Evolutionary conservation across 1,140 invertebrate species (phyloP).

Genomic region (Aphaenogaster floridana): DNA sequence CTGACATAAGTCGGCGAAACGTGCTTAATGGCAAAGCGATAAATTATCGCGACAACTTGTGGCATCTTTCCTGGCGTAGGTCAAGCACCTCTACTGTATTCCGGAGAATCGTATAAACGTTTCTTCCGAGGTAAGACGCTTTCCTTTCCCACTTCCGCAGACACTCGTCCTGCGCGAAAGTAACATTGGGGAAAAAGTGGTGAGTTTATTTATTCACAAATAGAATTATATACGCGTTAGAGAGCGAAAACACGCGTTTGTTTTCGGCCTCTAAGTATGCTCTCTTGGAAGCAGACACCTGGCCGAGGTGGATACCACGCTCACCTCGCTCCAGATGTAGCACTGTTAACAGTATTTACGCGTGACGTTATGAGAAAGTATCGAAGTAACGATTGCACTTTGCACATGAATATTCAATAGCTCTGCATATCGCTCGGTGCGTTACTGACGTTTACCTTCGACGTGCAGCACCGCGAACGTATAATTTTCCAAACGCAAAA

Average conservation of each 20-base stretch:
- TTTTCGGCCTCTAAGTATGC: neutral
- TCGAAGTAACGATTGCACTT: constrained; percentile 37
- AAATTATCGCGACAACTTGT: constrained; percentile 14
- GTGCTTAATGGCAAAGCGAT: neutral
- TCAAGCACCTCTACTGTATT: constrained; percentile 15
- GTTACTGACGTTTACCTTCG: constrained; percentile 33
- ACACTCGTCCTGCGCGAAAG: neutral
- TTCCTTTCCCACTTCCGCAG: neutral
- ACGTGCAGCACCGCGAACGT: neutral
- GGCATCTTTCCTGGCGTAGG: neutral
- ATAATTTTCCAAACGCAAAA: constrained; percentile 7
- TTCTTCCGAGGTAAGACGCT: neutral
- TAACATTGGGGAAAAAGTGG: neutral
- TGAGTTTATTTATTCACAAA: neutral
- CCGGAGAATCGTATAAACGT: neutral
- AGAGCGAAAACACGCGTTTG: neutral
- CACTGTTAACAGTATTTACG: constrained; percentile 37
- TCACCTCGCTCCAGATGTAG: constrained; percentile 58
- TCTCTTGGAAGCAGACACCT: constrained; percentile 20
- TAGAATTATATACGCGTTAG: neutral
- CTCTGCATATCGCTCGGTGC: neutral
- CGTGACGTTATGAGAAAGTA: constrained; percentile 49
- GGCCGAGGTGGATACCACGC: constrained; percentile 6
- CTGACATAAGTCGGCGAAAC: neutral
- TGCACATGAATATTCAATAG: constrained; percentile 29